A percentile compares a stretch with the other conserved stretches of the same genome.
phyloP scores from a whole-genome alignment of 2,888 invertebrate genomes.

The Acrocyrtus sp. region DNA sequence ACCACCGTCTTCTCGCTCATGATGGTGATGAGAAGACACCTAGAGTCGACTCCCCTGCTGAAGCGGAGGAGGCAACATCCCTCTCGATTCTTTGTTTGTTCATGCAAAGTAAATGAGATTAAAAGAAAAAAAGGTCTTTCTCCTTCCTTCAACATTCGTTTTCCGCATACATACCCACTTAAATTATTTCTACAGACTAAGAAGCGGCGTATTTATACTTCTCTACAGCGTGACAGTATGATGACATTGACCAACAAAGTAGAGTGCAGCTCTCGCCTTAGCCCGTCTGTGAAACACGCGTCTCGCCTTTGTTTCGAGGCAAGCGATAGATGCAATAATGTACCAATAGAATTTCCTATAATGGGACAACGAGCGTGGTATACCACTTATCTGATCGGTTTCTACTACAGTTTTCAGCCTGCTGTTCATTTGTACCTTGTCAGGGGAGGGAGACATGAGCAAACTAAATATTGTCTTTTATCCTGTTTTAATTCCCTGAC shows the following conservation, averaged over 20 bases:
- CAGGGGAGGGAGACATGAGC: neutral
- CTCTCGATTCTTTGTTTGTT: constrained; percentile 60
- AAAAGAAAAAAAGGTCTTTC: constrained; percentile 55
- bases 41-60: neutral
- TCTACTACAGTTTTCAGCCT: neutral
- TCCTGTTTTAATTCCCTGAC: constrained; percentile 21
- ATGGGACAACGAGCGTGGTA: neutral
- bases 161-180: constrained; percentile 6
- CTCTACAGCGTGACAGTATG: neutral
- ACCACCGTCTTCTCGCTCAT: constrained; percentile 3
- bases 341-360: too few species aligned
- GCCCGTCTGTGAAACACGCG: neutral
- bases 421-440: constrained; percentile 17
- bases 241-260: neutral
- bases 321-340: too few species aligned
- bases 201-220: neutral
- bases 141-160: constrained; percentile 24
- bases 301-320: too few species aligned
- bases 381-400: neutral
- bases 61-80: constrained; percentile 2
- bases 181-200: constrained; percentile 3
- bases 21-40: constrained; percentile 7
- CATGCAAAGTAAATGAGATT: constrained; percentile 64
- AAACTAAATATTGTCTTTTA: constrained; percentile 48
- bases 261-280: neutral